Conservation (phyloP, 2,888 invertebrate genomes). For the Thymelicus lineola region DNA sequence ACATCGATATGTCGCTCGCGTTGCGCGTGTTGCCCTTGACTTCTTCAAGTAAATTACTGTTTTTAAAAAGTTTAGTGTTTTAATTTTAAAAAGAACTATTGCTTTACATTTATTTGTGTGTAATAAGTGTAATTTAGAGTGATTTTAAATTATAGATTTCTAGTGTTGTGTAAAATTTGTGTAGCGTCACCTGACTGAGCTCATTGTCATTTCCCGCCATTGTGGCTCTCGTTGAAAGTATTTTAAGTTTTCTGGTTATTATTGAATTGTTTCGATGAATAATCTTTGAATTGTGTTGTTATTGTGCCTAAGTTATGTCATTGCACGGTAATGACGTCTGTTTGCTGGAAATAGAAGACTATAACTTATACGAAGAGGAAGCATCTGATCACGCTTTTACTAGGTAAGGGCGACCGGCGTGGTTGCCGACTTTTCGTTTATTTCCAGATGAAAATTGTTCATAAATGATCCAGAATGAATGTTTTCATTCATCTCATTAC, state of each 20-base stretch:
- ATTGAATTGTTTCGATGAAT: conserved; percentile 61
- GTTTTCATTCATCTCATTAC: conserved; percentile 36
- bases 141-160: conserved; percentile 49
- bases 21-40: conserved; percentile 77
- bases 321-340: conserved; percentile 84
- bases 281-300: conserved; percentile 57
- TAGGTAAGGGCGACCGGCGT: conserved; percentile 83
- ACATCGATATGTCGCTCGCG: conserved; percentile 63
- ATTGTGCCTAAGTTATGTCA: conserved; percentile 77
- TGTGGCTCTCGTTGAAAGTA: conserved; percentile 75
- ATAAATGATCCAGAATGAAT: conserved; percentile 2
- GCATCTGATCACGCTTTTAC: conserved; percentile 83
- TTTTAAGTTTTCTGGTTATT: conserved; percentile 51
- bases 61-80: conserved; percentile 63
- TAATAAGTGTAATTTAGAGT: conserved; percentile 54
- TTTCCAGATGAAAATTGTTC: conserved; percentile 10
- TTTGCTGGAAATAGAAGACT: conserved; percentile 83
- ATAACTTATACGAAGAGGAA: conserved; percentile 83
- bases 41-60: conserved; percentile 72
- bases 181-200: conserved; percentile 84
- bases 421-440: conserved; percentile 55
- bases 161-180: conserved; percentile 61
- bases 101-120: conserved; percentile 42
- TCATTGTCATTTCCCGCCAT: conserved; percentile 86
- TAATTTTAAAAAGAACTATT: conserved; percentile 52